Percentiles rank a stretch among this genome's conserved stretches.
phyloP scores from a whole-genome alignment of 2,888 invertebrate species.

The Phyllotreta striolata region DNA sequence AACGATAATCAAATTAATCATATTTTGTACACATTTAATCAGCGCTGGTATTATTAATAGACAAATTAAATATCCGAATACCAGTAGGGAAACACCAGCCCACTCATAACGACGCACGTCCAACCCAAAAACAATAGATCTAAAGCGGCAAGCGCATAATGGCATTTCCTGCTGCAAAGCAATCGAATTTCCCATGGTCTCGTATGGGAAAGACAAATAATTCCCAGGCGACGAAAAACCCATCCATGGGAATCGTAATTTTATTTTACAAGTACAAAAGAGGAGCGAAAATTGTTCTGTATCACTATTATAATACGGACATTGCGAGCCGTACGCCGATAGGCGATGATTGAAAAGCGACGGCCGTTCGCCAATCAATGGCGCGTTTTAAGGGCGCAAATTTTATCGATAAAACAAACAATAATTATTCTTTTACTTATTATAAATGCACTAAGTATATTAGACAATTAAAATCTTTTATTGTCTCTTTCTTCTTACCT shows the following conservation, averaged over 20 bases:
- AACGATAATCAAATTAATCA: too few species aligned
- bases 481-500: too few species aligned
- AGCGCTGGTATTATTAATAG: background rate
- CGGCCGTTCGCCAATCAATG: conserved; percentile 38
- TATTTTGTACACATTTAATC: too few species aligned
- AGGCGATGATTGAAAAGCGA: conserved; percentile 48
- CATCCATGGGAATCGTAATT: conserved; percentile 42
- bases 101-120: conserved; percentile 6
- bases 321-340: conserved; percentile 26
- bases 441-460: too few species aligned
- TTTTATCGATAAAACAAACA: too few species aligned
- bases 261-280: conserved; percentile 35
- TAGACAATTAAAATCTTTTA: too few species aligned
- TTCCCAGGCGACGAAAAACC: conserved; percentile 43
- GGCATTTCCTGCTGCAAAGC: conserved; percentile 40
- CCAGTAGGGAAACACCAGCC: background rate
- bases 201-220: conserved; percentile 40
- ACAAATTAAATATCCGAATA: conserved; percentile 1
- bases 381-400: background rate
- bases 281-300: conserved; percentile 33
- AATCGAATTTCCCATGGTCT: conserved; percentile 41
- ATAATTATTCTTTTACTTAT: too few species aligned
- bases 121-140: conserved; percentile 29
- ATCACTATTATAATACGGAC: conserved; percentile 52
- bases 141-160: conserved; percentile 36